Conservation (phyloP, 2,888 invertebrate genomes). For the Meteorus cinctellus region DNA sequence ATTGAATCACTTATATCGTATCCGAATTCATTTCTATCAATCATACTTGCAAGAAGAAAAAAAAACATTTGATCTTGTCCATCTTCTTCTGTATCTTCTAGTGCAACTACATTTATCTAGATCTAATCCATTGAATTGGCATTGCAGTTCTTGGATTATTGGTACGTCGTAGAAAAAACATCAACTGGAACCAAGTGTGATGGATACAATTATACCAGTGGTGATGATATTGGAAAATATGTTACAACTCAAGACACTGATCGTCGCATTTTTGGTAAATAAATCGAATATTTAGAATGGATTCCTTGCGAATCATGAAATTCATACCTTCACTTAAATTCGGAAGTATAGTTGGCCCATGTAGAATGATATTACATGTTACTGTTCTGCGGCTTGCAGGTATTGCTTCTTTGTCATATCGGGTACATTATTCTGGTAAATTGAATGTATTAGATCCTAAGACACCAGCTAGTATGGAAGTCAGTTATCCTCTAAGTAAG, state of each 20-base stretch:
- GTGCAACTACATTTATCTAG: no score
- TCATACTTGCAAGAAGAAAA: no score
- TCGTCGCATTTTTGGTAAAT: constrained; percentile 74
- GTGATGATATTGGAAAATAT: constrained; percentile 81
- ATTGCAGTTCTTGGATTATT: constrained; percentile 83
- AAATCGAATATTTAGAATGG: neutral
- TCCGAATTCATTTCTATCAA: no score
- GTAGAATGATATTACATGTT: neutral
- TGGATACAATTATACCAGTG: constrained; percentile 84
- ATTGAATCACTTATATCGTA: no score
- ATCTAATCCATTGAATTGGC: constrained; percentile 10
- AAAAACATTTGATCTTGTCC: no score
- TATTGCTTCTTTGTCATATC: constrained; percentile 84
- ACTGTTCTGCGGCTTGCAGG: constrained; percentile 67
- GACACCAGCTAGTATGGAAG: constrained; percentile 82
- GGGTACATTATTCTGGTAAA: constrained; percentile 85
- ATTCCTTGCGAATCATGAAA: neutral
- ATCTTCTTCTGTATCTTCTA: neutral
- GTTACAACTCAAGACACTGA: constrained; percentile 83
- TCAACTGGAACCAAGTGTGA: constrained; percentile 87
- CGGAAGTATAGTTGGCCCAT: neutral
- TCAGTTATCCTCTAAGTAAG: constrained; percentile 87
- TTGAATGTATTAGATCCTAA: constrained; percentile 79
- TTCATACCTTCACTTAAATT: no score
- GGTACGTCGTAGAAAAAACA: constrained; percentile 89